Evolutionary conservation across 2,797 vertebrate species (phyloP).

Genomic region (Chloroceryle inda): DNA sequence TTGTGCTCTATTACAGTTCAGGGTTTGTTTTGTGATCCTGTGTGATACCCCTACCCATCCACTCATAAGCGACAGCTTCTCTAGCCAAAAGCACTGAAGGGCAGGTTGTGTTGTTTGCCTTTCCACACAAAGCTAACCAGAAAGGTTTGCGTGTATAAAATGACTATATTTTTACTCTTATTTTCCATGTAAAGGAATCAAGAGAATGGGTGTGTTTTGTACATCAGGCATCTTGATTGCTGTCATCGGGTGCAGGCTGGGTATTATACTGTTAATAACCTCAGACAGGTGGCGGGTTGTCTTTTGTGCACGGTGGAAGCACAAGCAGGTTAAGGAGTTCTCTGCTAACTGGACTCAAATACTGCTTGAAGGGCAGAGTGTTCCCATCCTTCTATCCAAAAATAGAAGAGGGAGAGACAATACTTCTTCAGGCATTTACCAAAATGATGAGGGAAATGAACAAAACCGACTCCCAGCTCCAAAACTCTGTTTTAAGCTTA

Average conservation of each 20-base stretch:
- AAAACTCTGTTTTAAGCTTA: neutral
- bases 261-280: neutral
- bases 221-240: neutral
- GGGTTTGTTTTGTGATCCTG: neutral
- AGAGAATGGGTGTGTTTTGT: neutral
- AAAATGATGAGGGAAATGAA: conserved; percentile 19
- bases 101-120: neutral
- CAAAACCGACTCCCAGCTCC: neutral
- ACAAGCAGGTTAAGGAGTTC: fast-evolving
- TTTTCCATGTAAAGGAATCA: neutral
- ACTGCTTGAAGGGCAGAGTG: neutral
- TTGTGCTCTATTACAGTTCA: neutral
- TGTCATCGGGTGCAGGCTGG: neutral
- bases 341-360: neutral
- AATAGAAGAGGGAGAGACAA: conserved; percentile 34
- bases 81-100: neutral
- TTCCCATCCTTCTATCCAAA: conserved; percentile 33
- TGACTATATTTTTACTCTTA: neutral
- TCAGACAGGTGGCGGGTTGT: neutral
- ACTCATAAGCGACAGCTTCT: neutral
- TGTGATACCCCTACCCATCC: neutral
- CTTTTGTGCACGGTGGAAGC: neutral
- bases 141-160: neutral
- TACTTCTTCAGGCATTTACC: neutral
- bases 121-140: neutral